These are phyloP conservation scores for Hypocryptadius cinnamomeus DNA, from an alignment of 2,113 vertebrate species.

Conservation along the genomic window DNA sequence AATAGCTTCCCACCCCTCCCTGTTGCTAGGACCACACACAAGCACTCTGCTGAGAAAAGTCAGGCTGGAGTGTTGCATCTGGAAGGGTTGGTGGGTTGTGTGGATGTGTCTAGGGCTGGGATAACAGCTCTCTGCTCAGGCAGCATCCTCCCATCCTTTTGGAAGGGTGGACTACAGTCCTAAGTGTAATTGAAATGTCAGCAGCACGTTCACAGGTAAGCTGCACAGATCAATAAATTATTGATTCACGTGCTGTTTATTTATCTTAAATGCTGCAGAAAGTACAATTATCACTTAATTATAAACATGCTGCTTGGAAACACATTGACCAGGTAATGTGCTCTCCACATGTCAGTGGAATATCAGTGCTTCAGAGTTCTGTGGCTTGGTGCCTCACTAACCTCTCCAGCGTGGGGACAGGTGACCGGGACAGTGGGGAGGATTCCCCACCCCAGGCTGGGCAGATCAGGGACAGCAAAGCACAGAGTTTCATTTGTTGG, in stretches of 20 bases:
- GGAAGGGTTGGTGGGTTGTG: not conserved
- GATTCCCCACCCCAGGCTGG: not conserved
- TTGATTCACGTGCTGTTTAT: constrained; percentile 67
- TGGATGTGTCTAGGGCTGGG: not conserved
- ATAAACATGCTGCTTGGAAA: constrained; percentile 60
- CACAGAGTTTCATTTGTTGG: not conserved
- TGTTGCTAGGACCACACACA: not conserved
- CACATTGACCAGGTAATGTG: constrained; percentile 13
- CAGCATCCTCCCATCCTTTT: not conserved
- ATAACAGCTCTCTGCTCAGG: not conserved
- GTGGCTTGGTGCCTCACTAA: not conserved
- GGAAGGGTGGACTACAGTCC: constrained; percentile 22
- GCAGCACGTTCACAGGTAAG: constrained; percentile 48
- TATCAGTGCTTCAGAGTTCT: not conserved
- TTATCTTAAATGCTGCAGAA: constrained; percentile 61
- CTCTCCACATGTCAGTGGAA: not conserved
- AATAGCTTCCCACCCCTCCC: not conserved
- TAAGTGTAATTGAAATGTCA: constrained; percentile 62
- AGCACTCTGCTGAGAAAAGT: not conserved
- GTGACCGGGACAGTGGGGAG: not conserved
- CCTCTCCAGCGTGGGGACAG: not conserved
- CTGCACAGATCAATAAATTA: constrained; percentile 63
- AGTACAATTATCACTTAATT: constrained; percentile 72
- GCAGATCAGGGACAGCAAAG: not conserved
- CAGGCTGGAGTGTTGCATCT: not conserved